Conservation (phyloP, 2,797 vertebrate species). For the Muscicapa striata region DNA sequence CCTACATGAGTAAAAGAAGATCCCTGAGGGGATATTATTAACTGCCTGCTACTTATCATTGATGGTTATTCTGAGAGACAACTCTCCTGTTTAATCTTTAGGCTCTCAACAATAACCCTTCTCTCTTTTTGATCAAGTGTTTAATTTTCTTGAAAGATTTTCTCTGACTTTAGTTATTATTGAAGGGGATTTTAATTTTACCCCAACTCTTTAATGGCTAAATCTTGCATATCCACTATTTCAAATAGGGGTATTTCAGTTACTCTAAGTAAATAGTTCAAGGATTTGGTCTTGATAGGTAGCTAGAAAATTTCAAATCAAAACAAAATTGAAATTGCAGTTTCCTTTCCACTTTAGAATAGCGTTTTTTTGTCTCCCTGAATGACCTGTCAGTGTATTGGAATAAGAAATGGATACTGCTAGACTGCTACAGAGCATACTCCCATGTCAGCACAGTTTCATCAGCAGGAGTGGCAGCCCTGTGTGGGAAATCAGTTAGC, state of each 20-base stretch:
- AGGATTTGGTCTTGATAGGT: conserved; percentile 73
- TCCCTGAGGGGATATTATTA: conserved; percentile 67
- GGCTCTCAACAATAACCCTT: conserved; percentile 72
- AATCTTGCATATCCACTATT: conserved; percentile 76
- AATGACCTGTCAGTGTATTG: conserved; percentile 27
- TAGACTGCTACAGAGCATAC: conserved; percentile 23
- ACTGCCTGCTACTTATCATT: conserved; percentile 63
- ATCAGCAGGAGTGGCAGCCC: conserved; percentile 39
- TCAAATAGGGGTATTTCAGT: conserved; percentile 74
- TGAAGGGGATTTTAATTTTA: conserved; percentile 76
- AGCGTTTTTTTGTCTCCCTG: conserved; percentile 36
- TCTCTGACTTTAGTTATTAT: conserved; percentile 75
- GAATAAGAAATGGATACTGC: conserved; percentile 60
- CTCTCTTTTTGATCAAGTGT: conserved; percentile 78
- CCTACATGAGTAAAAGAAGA: conserved; percentile 58
- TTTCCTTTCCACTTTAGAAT: conserved; percentile 51
- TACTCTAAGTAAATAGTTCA: conserved; percentile 78
- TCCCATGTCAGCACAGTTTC: conserved; percentile 13
- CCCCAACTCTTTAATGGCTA: conserved; percentile 75
- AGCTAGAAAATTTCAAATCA: conserved; percentile 66
- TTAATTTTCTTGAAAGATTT: conserved; percentile 82
- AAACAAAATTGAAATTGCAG: conserved; percentile 68
- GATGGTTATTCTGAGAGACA: conserved; percentile 69
- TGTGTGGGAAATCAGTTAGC: conserved; percentile 47
- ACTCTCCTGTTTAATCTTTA: conserved; percentile 76